A percentile compares a stretch with the other conserved stretches of the same genome.
Evolutionary conservation across 2,888 invertebrate genomes (phyloP).

Genomic region (Caenorhabditis uteleia): DNA sequence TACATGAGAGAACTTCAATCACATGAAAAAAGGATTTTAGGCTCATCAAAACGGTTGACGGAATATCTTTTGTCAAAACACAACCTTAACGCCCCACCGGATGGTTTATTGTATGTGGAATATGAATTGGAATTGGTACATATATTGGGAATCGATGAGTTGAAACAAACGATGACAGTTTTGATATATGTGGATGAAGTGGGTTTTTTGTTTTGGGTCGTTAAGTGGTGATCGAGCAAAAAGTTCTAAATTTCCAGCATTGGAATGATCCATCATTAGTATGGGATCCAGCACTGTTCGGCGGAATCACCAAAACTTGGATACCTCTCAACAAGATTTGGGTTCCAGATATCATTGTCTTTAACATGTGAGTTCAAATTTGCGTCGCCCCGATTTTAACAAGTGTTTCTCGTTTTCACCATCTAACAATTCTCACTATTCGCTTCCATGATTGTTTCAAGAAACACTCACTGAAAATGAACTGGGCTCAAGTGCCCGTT

Average conservation of each 20-base stretch:
- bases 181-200: slow-evolving; percentile 67
- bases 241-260: slow-evolving; percentile 70
- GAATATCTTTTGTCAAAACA: slow-evolving; percentile 59
- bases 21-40: no score
- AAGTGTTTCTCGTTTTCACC: slow-evolving; percentile 2
- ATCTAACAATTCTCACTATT: slow-evolving; percentile 2
- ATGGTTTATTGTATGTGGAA: slow-evolving; percentile 60
- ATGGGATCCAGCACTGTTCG: slow-evolving; percentile 85
- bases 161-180: slow-evolving; percentile 68
- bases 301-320: slow-evolving; percentile 82
- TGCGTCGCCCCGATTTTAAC: slow-evolving; percentile 4
- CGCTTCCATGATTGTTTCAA: no score
- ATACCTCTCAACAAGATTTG: slow-evolving; percentile 84
- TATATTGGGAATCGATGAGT: slow-evolving; percentile 66
- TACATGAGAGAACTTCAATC: no score
- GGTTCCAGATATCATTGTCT: slow-evolving; percentile 86
- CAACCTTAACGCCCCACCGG: slow-evolving; percentile 63
- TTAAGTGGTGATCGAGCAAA: slow-evolving; percentile 1
- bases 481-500: slow-evolving; percentile 27
- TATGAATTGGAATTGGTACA: slow-evolving; percentile 66
- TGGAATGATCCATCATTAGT: slow-evolving; percentile 85
- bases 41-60: slow-evolving; percentile 60
- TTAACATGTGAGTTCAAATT: slow-evolving; percentile 81
- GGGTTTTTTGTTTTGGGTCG: slow-evolving; percentile 5
- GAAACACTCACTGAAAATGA: slow-evolving; percentile 4